These are phyloP conservation scores for Subanguina moxae DNA, from an alignment of 1,140 invertebrate genomes.

Conservation along the genomic window DNA sequence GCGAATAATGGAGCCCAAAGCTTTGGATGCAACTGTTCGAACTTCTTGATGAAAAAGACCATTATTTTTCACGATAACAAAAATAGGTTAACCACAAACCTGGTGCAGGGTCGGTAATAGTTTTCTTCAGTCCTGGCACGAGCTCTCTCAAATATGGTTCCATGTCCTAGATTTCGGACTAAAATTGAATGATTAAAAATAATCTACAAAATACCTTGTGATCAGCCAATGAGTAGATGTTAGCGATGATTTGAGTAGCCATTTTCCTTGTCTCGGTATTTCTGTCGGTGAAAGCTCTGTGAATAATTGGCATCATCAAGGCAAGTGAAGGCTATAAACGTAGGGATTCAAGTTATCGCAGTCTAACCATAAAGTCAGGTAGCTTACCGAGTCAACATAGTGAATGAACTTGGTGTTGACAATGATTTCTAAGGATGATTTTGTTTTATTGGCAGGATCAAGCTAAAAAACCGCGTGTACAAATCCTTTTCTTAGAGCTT, in stretches of 20 bases:
- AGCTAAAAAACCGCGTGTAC: too few relatives aligned
- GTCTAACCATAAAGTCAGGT: too few relatives aligned
- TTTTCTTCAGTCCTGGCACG: constrained; percentile 91
- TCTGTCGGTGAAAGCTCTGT: constrained; percentile 90
- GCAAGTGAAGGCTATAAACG: constrained; percentile 75
- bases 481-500: too few relatives aligned
- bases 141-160: constrained; percentile 91
- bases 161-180: constrained; percentile 68
- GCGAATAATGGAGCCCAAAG: constrained; percentile 90
- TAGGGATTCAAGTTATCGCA: too few relatives aligned
- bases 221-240: constrained; percentile 98
- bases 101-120: constrained; percentile 91
- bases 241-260: constrained; percentile 95
- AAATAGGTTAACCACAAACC: constrained; percentile 56
- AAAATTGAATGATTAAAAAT: not conserved
- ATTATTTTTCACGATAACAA: too few relatives aligned
- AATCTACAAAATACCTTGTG: constrained; percentile 69
- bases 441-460: constrained; percentile 92
- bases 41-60: not conserved
- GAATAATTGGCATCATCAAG: constrained; percentile 90
- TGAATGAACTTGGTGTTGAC: constrained; percentile 97
- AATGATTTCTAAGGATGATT: constrained; percentile 76
- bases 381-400: constrained; percentile 80
- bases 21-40: constrained; percentile 82
- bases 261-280: constrained; percentile 96